Evolutionary conservation across 2,797 vertebrate genomes (phyloP).

Genomic region (Thalassophryne amazonica): DNA sequence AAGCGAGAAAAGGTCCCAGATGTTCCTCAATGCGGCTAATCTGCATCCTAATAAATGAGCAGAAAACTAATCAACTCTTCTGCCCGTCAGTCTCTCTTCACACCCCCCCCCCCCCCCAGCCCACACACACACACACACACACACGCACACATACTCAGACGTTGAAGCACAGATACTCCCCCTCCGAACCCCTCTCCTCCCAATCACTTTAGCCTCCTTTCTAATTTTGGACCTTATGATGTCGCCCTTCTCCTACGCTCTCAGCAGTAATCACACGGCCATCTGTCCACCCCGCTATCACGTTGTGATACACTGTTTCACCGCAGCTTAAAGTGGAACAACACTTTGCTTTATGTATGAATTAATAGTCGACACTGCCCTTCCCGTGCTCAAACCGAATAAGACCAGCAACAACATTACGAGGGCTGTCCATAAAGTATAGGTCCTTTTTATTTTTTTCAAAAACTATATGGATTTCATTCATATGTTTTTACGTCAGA

Average conservation of each 20-base stretch:
- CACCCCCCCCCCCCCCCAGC: slow-evolving; percentile 12
- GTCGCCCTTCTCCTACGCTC: slow-evolving; percentile 47
- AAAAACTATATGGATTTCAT: no score
- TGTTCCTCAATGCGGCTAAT: slow-evolving; percentile 78
- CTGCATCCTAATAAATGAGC: slow-evolving; percentile 78
- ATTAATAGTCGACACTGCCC: not conserved
- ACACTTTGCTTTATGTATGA: slow-evolving; percentile 15
- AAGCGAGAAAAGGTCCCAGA: slow-evolving; percentile 68
- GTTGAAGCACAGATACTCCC: slow-evolving; percentile 4
- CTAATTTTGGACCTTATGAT: slow-evolving; percentile 55
- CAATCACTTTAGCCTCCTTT: slow-evolving; percentile 42
- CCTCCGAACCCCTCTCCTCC: not conserved
- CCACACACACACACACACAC: not conserved
- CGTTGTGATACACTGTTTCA: slow-evolving; percentile 7
- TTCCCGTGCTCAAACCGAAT: not conserved
- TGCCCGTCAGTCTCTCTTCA: slow-evolving; percentile 61
- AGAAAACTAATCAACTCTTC: slow-evolving; percentile 78
- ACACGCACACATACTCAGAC: slow-evolving; percentile 8
- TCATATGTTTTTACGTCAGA: no score
- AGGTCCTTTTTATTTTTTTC: no score
- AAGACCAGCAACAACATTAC: no score
- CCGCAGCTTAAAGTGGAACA: slow-evolving; percentile 23
- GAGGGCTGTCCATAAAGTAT: no score
- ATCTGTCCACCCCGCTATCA: slow-evolving; percentile 51
- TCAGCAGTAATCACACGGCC: slow-evolving; percentile 56